Conservation (phyloP, 1,140 invertebrate genomes). For the Lucilia cuprina region DNA sequence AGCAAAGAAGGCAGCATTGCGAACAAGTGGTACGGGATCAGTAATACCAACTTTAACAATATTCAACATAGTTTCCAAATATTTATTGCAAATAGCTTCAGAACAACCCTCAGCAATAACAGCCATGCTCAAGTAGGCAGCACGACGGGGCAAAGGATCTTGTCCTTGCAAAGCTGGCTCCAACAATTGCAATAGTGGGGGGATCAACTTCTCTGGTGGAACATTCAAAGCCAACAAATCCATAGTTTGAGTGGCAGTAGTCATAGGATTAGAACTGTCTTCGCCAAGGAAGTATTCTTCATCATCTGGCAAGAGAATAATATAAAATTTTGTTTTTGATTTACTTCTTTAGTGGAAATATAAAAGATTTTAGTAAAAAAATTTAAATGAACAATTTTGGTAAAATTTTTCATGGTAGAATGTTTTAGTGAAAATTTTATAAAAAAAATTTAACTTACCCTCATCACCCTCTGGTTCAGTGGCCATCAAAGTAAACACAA, state of each 20-base stretch:
- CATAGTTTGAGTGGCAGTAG: slow-evolving; percentile 75
- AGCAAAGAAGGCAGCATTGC: slow-evolving; percentile 80
- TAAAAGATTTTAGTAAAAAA: too few relatives aligned
- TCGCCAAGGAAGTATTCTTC: slow-evolving; percentile 71
- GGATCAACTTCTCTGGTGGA: slow-evolving; percentile 79
- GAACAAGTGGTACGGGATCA: slow-evolving; percentile 67
- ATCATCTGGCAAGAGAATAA: slow-evolving; percentile 54
- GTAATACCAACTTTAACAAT: slow-evolving; percentile 76
- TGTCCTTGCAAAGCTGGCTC: slow-evolving; percentile 69
- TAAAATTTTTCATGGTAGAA: too few relatives aligned
- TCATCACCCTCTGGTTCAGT: slow-evolving; percentile 59
- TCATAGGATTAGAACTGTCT: slow-evolving; percentile 69
- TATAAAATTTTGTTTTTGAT: too few relatives aligned
- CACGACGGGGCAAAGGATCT: slow-evolving; percentile 71
- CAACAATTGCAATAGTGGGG: slow-evolving; percentile 70
- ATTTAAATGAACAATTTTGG: too few relatives aligned
- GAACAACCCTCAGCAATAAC: slow-evolving; percentile 83
- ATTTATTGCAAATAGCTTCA: slow-evolving; percentile 77
- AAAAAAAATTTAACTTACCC: slow-evolving; percentile 16
- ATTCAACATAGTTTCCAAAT: slow-evolving; percentile 73
- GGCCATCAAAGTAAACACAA: slow-evolving; percentile 75
- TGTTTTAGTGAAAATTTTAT: too few relatives aligned
- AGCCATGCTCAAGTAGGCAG: slow-evolving; percentile 76
- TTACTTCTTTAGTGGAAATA: too few relatives aligned
- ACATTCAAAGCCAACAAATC: slow-evolving; percentile 79